phyloP scores from a whole-genome alignment of 2,888 invertebrate species.

The Therioaphis trifolii region DNA sequence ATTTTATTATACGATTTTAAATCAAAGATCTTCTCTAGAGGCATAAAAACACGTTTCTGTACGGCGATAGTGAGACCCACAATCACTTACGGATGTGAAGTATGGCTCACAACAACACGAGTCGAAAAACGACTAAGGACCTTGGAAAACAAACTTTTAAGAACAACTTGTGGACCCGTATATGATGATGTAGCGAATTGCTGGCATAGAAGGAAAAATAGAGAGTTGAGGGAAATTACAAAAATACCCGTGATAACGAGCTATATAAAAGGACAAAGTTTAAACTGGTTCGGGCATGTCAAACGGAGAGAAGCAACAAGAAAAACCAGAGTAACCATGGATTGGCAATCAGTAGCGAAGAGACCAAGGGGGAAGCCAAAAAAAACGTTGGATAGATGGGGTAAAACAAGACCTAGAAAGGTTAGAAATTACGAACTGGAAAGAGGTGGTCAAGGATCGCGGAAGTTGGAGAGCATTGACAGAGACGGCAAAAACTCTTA shows the following conservation, averaged over 20 bases:
- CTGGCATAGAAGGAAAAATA: slow-evolving; percentile 18
- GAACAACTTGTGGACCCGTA: slow-evolving; percentile 1
- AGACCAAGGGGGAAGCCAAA: neutral
- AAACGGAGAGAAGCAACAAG: neutral
- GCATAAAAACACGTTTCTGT: no score
- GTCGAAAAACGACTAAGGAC: neutral
- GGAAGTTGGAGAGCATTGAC: neutral
- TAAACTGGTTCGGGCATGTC: neutral
- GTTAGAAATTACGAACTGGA: neutral
- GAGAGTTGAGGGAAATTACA: neutral
- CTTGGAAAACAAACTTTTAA: slow-evolving; percentile 36
- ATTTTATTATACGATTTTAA: no score
- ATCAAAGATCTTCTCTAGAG: no score
- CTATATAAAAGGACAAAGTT: neutral
- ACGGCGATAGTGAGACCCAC: neutral
- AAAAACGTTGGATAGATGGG: neutral
- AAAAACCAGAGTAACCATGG: neutral
- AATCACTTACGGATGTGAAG: slow-evolving; percentile 16
- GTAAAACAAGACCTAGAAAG: neutral
- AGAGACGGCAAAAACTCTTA: neutral
- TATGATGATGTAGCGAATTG: neutral
- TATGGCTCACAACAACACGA: slow-evolving; percentile 6
- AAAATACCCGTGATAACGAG: neutral
- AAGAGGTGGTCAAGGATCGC: neutral
- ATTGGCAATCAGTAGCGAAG: neutral